Base-by-base conservation (phyloP, 2,888 invertebrate genomes). In the Unio pictorum region DNA sequence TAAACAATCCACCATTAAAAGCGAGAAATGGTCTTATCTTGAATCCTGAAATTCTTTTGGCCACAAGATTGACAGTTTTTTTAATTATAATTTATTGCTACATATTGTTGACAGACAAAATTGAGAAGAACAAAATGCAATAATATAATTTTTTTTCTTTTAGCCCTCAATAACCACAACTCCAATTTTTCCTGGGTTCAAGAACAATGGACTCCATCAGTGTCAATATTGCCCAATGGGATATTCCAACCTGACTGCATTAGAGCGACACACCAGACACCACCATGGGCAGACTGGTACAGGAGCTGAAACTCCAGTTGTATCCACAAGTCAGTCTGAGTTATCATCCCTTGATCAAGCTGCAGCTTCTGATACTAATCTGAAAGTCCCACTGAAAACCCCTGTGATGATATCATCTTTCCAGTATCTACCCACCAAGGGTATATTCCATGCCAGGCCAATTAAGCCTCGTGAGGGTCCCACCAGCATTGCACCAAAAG, bases 171-270 rank as follows among this genome's bases (percentile, higher is more conserved):
- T 45, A 45, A 45, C 45, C 45, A 45, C 45, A 45, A 45, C 45
- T 45, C 15, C 45, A 45, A 45, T 45, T 45, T 45, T 45, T 45
- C 45, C 45, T 45, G 45, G 57, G 26, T 28, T 34, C 59, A 60
- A 68, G 23, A 69, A 71, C 58, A 72, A 63, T 30, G 71, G 54
- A 26, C 63, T 75, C 18, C 70, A 67, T 63, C 80, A 79, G 68
- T 81, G 81, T 69, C 69, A 78, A 64, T 74, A 76, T 62, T 86
- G 86, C 69, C 78, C 76, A 28, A 72, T 81, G 78, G 77, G 80
- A 61, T 84, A 79, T 73, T 74, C 79, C 23, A 75, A 68, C 61
- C 64, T 66, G 18, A 67, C 69, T 18, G 69, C 68, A 17, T 64
- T 81, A 30, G 78, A 79, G 60, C 71, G 75, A 20, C 81, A 80